These are phyloP conservation scores for Doris montereyensis DNA, from an alignment of 2,888 invertebrate genomes.

Conservation along the genomic window DNA sequence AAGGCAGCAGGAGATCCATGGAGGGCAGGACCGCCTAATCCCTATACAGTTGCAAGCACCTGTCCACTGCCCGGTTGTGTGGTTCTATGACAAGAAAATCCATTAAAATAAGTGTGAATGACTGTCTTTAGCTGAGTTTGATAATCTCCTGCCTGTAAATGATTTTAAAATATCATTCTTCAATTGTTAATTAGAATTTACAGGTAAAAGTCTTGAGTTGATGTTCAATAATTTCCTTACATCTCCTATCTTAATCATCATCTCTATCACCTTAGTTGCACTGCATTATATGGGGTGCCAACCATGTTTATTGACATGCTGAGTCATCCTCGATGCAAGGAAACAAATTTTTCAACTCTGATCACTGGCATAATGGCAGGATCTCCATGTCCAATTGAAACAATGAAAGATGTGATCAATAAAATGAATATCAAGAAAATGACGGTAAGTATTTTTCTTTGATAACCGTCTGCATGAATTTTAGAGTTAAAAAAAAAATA, in stretches of 20 bases:
- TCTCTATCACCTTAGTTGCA: slow-evolving; percentile 77
- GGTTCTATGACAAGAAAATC: too few species aligned
- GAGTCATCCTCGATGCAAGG: slow-evolving; percentile 69
- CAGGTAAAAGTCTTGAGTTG: too few species aligned
- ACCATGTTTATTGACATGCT: slow-evolving; percentile 89
- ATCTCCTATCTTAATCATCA: background rate
- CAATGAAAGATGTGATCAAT: slow-evolving; percentile 73
- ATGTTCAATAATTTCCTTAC: background rate
- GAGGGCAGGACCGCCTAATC: too few species aligned
- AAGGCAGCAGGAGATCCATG: too few species aligned
- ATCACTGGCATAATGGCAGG: slow-evolving; percentile 81
- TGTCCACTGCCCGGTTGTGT: too few species aligned
- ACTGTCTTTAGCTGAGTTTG: too few species aligned
- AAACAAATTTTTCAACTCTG: slow-evolving; percentile 73
- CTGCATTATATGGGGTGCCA: slow-evolving; percentile 83
- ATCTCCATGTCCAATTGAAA: slow-evolving; percentile 79
- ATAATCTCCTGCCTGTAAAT: too few species aligned
- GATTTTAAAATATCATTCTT: background rate
- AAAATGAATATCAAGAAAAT: slow-evolving; percentile 74
- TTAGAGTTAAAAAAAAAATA: too few species aligned
- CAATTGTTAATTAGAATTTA: background rate
- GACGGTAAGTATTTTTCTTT: slow-evolving; percentile 68
- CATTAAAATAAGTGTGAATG: too few species aligned
- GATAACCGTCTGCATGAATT: too few species aligned
- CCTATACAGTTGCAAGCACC: too few species aligned